These are phyloP conservation scores for Lochmaea crataegi DNA, from an alignment of 2,888 invertebrate species.

Conservation along the genomic window DNA sequence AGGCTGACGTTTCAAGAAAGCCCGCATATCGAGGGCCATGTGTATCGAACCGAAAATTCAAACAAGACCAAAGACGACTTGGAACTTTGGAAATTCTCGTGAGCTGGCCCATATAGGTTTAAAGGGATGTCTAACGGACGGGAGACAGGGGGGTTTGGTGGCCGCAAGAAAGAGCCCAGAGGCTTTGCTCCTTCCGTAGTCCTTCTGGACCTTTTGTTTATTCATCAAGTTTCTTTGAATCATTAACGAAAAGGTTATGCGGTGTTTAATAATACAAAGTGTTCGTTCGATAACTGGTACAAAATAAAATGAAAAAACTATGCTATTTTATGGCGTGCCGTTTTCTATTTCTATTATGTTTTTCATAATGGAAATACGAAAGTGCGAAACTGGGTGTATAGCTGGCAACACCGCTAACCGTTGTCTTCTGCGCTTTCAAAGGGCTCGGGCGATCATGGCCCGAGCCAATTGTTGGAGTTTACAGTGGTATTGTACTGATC, in stretches of 20 bases:
- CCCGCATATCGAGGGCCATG: constrained; percentile 57
- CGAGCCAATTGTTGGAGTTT: too few relatives aligned
- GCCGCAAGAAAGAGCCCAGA: constrained; percentile 29
- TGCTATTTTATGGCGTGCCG: too few relatives aligned
- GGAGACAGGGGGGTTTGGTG: constrained; percentile 8
- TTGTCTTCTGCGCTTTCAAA: too few relatives aligned
- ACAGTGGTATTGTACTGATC: too few relatives aligned
- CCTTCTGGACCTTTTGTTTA: constrained; percentile 36
- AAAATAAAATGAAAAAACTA: too few relatives aligned
- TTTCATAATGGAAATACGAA: too few relatives aligned
- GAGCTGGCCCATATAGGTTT: constrained; percentile 55
- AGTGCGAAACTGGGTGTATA: too few relatives aligned
- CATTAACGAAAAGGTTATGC: constrained; percentile 35
- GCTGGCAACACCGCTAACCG: too few relatives aligned
- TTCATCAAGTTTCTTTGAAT: constrained; percentile 38
- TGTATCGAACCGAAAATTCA: constrained; percentile 65
- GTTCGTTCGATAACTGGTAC: neutral
- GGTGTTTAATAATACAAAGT: constrained; percentile 23
- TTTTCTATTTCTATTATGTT: too few relatives aligned
- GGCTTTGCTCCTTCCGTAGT: constrained; percentile 23
- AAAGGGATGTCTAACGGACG: constrained; percentile 20
- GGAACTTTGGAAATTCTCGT: constrained; percentile 56
- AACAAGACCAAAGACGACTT: constrained; percentile 60
- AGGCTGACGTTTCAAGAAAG: constrained; percentile 53
- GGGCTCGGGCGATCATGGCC: too few relatives aligned